Base-by-base conservation (phyloP, 2,113 vertebrate genomes). In the Cyanoramphus novaezelandiae region DNA sequence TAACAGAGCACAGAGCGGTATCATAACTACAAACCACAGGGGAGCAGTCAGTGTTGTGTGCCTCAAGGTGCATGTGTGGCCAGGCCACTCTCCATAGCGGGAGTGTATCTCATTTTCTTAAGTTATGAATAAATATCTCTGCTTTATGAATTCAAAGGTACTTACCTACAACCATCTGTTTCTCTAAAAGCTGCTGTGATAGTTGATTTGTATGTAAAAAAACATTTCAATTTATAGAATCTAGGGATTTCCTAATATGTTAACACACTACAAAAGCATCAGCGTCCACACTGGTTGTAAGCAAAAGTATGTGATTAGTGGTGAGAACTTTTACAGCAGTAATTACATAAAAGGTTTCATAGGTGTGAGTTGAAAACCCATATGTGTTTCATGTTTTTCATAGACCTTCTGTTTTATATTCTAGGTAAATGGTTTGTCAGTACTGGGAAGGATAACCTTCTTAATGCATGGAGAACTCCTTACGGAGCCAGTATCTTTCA, bases 401-500 rank as follows among this genome's bases (percentile, higher is more conserved):
- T 78, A 74, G 46, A 76, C 17, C 7, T 71, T 82, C 39, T 92
- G 43, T 31, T 90, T 79, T 75, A 8, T 62, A 23, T 86, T 97
- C 75, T 82, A 98, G 98, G 98, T 92, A 98, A 98, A 95, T 98
- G 98, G 98, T 98, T 98, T 98, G 98, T 98, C 89, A 98, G 98
- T 98, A 98, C 98, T 97, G 98, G 98, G 82, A 99, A 99, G 98
- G 99, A 99, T 97, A 99, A 99, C 97, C 99, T 99, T 96, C 99
- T 99, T 95, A 99, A 99, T 94, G 99, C 99, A 23, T 99, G 99
- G 99, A 98, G 99, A 97, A 99, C 99, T 96, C 99, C 99, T 46
- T 99, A 99, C 6, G 99, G 99, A 98, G 99, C 99, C 97, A 99
- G 99, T 97, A 99, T 99, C 98, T 99, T 99, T 98, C 99, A 99